Percentiles rank a stretch among this genome's conserved stretches.
Conservation (phyloP, 2,797 vertebrate genomes). For the Eutrigla gurnardus region DNA sequence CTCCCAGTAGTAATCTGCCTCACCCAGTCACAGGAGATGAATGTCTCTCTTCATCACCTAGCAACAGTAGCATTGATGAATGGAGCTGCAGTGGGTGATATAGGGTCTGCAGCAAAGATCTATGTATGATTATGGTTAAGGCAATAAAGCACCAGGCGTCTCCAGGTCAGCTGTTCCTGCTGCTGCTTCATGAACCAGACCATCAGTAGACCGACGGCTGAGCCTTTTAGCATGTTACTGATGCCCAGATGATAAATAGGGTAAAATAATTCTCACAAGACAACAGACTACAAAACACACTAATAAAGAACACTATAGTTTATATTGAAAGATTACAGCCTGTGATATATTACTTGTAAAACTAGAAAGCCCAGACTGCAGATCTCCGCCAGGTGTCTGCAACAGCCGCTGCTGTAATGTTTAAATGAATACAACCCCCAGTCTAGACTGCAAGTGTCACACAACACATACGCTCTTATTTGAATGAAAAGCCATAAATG, state of each 20-base stretch:
- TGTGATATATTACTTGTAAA: too few species aligned
- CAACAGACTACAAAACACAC: too few species aligned
- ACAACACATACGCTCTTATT: too few species aligned
- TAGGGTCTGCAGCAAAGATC: conserved; percentile 17
- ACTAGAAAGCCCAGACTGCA: too few species aligned
- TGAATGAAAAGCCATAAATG: too few species aligned
- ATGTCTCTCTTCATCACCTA: conserved; percentile 23
- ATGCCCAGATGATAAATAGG: background rate
- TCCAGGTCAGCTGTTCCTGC: conserved; percentile 8
- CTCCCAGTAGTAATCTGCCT: background rate
- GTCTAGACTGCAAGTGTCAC: too few species aligned
- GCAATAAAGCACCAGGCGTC: background rate
- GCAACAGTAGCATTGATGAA: conserved; percentile 42
- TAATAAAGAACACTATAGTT: too few species aligned
- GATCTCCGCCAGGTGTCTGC: too few species aligned
- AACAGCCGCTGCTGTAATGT: too few species aligned
- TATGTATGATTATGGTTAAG: conserved; percentile 40
- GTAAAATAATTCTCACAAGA: too few species aligned
- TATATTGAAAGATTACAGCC: too few species aligned
- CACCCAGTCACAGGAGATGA: conserved; percentile 27
- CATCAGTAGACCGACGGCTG: background rate
- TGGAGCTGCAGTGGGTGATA: conserved; percentile 25
- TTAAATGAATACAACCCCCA: too few species aligned
- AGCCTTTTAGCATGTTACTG: background rate
- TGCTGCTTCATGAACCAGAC: background rate